Evolutionary conservation across 2,797 vertebrate species (phyloP).

Genomic region (Naso thynnoides): DNA sequence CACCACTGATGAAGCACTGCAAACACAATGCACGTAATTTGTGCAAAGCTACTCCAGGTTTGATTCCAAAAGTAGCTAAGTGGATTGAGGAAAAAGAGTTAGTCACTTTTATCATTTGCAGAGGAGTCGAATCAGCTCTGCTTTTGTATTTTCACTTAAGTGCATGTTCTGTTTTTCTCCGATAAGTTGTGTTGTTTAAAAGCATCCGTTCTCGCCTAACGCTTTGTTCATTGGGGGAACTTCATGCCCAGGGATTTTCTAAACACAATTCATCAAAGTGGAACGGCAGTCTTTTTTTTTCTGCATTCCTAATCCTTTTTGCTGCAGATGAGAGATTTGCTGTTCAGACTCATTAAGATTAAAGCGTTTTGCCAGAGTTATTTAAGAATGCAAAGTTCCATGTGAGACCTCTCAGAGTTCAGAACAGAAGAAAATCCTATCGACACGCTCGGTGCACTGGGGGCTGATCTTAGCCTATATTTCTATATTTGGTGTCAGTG

Average conservation of each 20-base stretch:
- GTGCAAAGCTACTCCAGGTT: slow-evolving; percentile 86
- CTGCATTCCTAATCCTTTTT: slow-evolving; percentile 88
- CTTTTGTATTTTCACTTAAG: slow-evolving; percentile 87
- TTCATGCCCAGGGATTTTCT: slow-evolving; percentile 88
- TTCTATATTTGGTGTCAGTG: slow-evolving; percentile 83
- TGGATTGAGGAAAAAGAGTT: slow-evolving; percentile 84
- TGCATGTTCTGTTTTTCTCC: slow-evolving; percentile 88
- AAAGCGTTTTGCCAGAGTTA: slow-evolving; percentile 86
- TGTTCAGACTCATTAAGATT: slow-evolving; percentile 91
- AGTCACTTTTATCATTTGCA: slow-evolving; percentile 86
- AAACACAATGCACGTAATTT: slow-evolving; percentile 86
- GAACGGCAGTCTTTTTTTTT: slow-evolving; percentile 81
- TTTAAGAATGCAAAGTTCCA: slow-evolving; percentile 89
- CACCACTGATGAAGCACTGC: slow-evolving; percentile 76
- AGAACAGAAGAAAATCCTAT: slow-evolving; percentile 84
- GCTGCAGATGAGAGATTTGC: slow-evolving; percentile 90
- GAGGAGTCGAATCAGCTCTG: slow-evolving; percentile 83
- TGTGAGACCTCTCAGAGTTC: slow-evolving; percentile 84
- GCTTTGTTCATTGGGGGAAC: slow-evolving; percentile 86
- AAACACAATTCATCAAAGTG: slow-evolving; percentile 91
- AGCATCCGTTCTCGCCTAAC: slow-evolving; percentile 80
- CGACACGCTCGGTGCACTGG: slow-evolving; percentile 82
- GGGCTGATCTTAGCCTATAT: slow-evolving; percentile 81
- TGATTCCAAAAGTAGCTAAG: slow-evolving; percentile 84
- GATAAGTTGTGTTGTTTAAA: slow-evolving; percentile 90